Conservation (phyloP, 2,888 invertebrate species). For the Clunio marinus region DNA sequence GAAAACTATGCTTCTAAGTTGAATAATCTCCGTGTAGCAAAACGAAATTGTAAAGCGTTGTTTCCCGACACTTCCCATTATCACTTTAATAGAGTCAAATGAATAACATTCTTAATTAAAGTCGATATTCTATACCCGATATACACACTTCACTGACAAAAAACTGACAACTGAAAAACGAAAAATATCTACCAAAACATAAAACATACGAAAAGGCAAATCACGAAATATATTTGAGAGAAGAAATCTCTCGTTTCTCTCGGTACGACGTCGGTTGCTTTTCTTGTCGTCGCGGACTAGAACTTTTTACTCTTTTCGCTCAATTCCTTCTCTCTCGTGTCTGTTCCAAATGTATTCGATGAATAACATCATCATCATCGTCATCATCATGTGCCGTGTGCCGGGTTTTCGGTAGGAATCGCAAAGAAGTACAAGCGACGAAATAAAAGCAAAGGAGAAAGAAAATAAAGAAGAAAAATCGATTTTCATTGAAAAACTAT, state of each 20-base stretch:
- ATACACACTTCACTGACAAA: conserved; percentile 31
- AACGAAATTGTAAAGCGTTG: too few species aligned
- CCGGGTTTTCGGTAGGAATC: conserved; percentile 1
- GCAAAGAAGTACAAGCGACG: not conserved
- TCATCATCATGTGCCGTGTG: not conserved
- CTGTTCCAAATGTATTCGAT: not conserved
- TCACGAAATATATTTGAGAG: conserved; percentile 1
- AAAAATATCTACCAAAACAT: conserved; percentile 38
- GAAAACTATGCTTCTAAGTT: conserved; percentile 28
- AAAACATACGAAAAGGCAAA: conserved; percentile 27
- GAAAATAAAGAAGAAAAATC: conserved; percentile 3
- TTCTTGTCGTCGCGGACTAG: not conserved
- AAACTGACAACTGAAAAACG: conserved; percentile 34
- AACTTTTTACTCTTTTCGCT: too few species aligned
- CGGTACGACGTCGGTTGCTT: not conserved
- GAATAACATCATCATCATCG: not conserved
- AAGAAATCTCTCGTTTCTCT: not conserved
- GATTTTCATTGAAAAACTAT: conserved; percentile 31
- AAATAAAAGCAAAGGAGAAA: conserved; percentile 7
- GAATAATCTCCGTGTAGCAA: too few species aligned
- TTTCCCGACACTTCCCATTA: conserved; percentile 23
- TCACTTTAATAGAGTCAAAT: not conserved
- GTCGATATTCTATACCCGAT: conserved; percentile 17
- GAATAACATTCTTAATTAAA: conserved; percentile 22
- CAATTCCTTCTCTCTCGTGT: not conserved